A percentile compares a stretch with the other conserved stretches of the same genome.
Conservation (phyloP, 2,797 vertebrate species). For the Netta rufina region DNA sequence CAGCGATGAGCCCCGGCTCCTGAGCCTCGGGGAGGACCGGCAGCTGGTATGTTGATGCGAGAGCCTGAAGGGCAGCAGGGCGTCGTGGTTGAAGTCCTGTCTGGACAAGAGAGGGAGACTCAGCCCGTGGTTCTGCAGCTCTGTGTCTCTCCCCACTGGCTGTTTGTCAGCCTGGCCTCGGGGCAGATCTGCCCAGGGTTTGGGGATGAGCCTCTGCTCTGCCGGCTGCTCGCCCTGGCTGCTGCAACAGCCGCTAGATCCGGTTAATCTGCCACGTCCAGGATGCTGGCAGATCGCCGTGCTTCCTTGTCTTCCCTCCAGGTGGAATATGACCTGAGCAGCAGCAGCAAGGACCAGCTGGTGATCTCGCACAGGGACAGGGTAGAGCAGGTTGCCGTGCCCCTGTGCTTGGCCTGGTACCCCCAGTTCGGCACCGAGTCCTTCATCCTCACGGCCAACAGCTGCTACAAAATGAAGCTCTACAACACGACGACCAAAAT, state of each 20-base stretch:
- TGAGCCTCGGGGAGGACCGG: conserved; percentile 90
- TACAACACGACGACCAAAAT: conserved; percentile 89
- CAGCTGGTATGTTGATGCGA: conserved; percentile 78
- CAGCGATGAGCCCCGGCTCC: conserved; percentile 83
- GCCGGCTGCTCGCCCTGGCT: accelerated
- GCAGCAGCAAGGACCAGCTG: conserved; percentile 79
- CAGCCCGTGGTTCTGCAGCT: neutral
- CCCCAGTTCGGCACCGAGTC: conserved; percentile 86
- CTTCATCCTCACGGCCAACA: conserved; percentile 87
- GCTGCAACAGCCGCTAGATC: neutral
- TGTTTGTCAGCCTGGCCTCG: neutral
- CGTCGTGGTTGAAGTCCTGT: neutral
- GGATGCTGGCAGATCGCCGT: neutral
- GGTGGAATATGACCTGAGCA: conserved; percentile 92
- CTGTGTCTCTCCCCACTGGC: neutral
- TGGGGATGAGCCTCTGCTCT: neutral
- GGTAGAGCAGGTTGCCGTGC: conserved; percentile 86
- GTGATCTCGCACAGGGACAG: conserved; percentile 79
- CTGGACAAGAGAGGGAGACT: neutral
- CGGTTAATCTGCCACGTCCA: neutral
- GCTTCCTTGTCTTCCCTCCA: conserved; percentile 53
- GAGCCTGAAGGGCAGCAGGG: neutral
- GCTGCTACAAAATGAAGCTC: conserved; percentile 92
- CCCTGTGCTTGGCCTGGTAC: conserved; percentile 90
- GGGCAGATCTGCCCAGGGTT: neutral